Conservation (phyloP, 2,797 vertebrate genomes). For the Euthynnus affinis region DNA sequence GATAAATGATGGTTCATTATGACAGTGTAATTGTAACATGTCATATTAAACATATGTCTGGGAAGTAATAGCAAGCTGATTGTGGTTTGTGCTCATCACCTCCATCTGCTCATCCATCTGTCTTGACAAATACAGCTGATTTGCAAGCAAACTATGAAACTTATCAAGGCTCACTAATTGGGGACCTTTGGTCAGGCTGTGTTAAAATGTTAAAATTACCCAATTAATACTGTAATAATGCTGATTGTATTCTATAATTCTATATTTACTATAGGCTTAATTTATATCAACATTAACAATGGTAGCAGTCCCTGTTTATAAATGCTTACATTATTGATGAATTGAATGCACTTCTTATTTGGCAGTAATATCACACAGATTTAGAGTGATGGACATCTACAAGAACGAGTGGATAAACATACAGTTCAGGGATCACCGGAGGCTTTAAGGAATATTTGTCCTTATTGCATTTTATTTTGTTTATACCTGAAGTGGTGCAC, state of each 20-base stretch:
- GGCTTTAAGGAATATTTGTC: neutral
- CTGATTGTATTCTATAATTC: neutral
- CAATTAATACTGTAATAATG: constrained; percentile 23
- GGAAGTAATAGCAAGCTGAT: constrained; percentile 69
- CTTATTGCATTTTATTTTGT: neutral
- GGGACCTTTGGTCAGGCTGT: constrained; percentile 53
- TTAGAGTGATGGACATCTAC: neutral
- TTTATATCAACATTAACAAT: neutral
- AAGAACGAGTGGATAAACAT: neutral
- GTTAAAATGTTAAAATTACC: constrained; percentile 47
- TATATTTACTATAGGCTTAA: constrained; percentile 9
- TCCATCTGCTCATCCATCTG: constrained; percentile 82
- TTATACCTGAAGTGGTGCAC: no score
- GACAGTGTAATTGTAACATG: constrained; percentile 73
- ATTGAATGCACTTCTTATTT: neutral
- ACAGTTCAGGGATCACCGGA: neutral
- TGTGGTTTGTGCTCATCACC: constrained; percentile 74
- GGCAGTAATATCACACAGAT: neutral
- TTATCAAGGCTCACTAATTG: constrained; percentile 63
- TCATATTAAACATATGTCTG: constrained; percentile 78
- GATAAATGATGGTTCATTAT: constrained; percentile 65
- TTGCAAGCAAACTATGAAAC: constrained; percentile 60
- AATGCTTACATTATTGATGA: neutral
- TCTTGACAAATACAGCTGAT: constrained; percentile 65
- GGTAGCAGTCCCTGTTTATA: neutral